A percentile compares a stretch with the other conserved stretches of the same genome.
Evolutionary conservation across 92 coral and sea anemone genomes (phyloP).

Genomic region (Phymanthus crucifer): DNA sequence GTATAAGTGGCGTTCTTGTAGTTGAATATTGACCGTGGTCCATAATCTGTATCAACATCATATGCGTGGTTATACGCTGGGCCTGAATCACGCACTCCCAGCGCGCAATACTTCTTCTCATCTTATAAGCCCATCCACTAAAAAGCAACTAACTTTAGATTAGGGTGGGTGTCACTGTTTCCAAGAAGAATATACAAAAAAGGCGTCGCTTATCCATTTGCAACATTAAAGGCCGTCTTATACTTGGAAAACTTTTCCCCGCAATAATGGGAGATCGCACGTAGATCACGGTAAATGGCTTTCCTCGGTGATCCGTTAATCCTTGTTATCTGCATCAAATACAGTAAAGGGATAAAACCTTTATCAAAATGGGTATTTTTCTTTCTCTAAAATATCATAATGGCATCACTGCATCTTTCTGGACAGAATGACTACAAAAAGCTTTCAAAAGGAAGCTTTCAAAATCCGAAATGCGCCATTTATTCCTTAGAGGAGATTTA

Average conservation of each 20-base stretch:
- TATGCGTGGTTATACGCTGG: conserved; percentile 7
- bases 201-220: not conserved
- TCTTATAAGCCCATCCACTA: not conserved
- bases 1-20: conserved; percentile 28
- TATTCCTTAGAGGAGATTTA: conserved; percentile 11
- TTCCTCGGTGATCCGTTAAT: conserved; percentile 3
- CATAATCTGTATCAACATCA: conserved; percentile 12
- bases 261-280: not conserved
- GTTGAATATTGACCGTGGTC: not conserved
- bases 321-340: not conserved
- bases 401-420: not conserved
- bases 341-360: conserved; percentile 6
- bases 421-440: conserved; percentile 2
- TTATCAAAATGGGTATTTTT: not conserved
- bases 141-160: not conserved
- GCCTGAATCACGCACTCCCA: not conserved
- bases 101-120: not conserved
- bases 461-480: not conserved
- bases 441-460: conserved; percentile 2
- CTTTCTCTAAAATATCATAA: conserved; percentile 1
- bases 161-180: not conserved
- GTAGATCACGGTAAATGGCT: not conserved
- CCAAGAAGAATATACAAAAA: not conserved
- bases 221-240: not conserved
- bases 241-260: not conserved